Evolutionary conservation across 2,113 vertebrate genomes (phyloP).

Genomic region (Taurulus bubalis): DNA sequence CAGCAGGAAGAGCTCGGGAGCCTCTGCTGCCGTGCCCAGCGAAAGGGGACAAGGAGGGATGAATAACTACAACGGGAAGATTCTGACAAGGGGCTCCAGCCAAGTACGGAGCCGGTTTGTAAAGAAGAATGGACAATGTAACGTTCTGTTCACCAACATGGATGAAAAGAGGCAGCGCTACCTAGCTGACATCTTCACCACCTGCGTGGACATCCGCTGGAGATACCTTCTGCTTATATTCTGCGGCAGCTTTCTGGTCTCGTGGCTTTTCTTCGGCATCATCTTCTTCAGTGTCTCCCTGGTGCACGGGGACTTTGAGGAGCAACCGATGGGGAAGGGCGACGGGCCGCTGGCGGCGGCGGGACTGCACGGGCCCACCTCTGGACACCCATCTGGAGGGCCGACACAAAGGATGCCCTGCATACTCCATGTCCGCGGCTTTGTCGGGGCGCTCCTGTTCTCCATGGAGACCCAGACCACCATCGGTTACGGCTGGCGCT

Average conservation of each 20-base stretch:
- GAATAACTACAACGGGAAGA: conserved; percentile 87
- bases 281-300: conserved; percentile 94
- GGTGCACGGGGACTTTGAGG: conserved; percentile 92
- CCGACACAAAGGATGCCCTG: conserved; percentile 85
- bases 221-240: conserved; percentile 96
- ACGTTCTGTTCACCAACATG: conserved; percentile 95
- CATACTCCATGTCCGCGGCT: conserved; percentile 93
- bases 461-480: conserved; percentile 98
- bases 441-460: conserved; percentile 95
- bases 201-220: conserved; percentile 97
- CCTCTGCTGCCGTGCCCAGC: conserved; percentile 45
- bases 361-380: conserved; percentile 24
- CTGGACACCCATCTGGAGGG: conserved; percentile 42
- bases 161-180: conserved; percentile 95
- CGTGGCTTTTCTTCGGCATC: conserved; percentile 95
- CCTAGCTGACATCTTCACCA: conserved; percentile 97
- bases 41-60: conserved; percentile 50
- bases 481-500: conserved; percentile 97
- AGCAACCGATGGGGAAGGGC: conserved; percentile 21
- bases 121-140: conserved; percentile 98
- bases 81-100: conserved; percentile 83
- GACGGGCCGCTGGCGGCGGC: conserved; percentile 57
- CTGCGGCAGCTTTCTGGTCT: conserved; percentile 90
- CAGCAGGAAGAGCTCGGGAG: conserved; percentile 72
- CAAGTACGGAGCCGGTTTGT: conserved; percentile 95